Evolutionary conservation across 2,888 invertebrate genomes (phyloP).

Genomic region (Oxyteleia sp.): DNA sequence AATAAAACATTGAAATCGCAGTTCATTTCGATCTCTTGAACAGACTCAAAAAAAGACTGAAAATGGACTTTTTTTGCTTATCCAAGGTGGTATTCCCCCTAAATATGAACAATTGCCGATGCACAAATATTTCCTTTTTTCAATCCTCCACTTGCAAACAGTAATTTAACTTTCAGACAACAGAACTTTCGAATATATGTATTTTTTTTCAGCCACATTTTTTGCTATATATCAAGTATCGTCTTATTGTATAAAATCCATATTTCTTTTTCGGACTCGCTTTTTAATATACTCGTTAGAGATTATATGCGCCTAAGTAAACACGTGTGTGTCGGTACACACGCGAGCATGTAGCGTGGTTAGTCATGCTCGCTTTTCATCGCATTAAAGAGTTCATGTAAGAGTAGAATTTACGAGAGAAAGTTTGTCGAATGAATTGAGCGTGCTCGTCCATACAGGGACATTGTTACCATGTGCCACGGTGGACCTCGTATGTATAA

Average conservation of each 20-base stretch:
- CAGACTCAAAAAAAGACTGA: too few species aligned
- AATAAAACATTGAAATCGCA: too few species aligned
- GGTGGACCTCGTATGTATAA: slow-evolving; percentile 56
- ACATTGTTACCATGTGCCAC: slow-evolving; percentile 66
- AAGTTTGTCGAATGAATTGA: slow-evolving; percentile 72
- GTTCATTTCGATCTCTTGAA: too few species aligned
- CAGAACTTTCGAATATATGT: too few species aligned
- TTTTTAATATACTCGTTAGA: slow-evolving; percentile 49
- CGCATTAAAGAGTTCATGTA: slow-evolving; percentile 71
- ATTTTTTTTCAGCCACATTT: too few species aligned
- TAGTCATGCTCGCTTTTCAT: slow-evolving; percentile 72
- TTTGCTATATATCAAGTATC: slow-evolving; percentile 15
- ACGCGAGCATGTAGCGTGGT: slow-evolving; percentile 42
- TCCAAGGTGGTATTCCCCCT: too few species aligned
- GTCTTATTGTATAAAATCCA: slow-evolving; percentile 1
- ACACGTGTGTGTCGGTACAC: slow-evolving; percentile 32
- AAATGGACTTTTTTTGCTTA: too few species aligned
- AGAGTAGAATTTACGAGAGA: slow-evolving; percentile 73
- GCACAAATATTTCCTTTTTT: too few species aligned
- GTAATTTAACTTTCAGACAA: too few species aligned
- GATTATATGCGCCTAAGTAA: slow-evolving; percentile 46
- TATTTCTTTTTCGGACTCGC: background rate
- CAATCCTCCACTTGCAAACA: too few species aligned
- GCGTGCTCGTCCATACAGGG: slow-evolving; percentile 67
- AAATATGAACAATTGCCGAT: too few species aligned